phyloP scores from a whole-genome alignment of 2,888 invertebrate species.

The Lasioglossum pauxillum region DNA sequence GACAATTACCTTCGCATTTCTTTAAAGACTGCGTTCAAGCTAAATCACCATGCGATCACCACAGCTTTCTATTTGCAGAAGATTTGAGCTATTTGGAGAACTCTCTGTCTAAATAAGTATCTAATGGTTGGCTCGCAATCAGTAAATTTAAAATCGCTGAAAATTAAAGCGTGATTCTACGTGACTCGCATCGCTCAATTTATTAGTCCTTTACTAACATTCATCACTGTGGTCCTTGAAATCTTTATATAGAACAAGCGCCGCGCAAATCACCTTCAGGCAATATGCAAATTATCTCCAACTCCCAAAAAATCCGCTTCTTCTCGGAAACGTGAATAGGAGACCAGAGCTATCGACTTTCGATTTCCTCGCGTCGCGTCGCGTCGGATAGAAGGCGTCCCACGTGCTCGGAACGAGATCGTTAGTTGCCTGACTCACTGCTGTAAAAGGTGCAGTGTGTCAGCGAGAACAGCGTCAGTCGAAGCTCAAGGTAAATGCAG shows the following conservation, averaged over 20 bases:
- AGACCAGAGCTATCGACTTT: not conserved
- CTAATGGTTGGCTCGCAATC: not conserved
- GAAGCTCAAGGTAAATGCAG: not conserved
- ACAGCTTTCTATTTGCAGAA: not conserved
- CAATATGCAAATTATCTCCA: not conserved
- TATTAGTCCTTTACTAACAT: too few relatives aligned
- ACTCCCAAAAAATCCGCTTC: not conserved
- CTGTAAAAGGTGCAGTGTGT: conserved; percentile 2
- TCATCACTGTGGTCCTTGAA: too few relatives aligned
- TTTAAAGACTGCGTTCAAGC: not conserved
- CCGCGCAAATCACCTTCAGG: not conserved
- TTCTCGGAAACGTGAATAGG: not conserved
- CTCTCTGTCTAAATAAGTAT: not conserved
- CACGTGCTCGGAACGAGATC: not conserved
- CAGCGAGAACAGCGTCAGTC: not conserved
- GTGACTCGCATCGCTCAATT: too few relatives aligned
- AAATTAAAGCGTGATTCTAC: not conserved
- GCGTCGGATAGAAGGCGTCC: not conserved
- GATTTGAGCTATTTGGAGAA: not conserved
- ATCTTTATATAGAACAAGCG: too few relatives aligned
- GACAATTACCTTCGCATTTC: not conserved
- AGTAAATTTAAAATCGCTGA: not conserved
- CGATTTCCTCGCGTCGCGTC: not conserved
- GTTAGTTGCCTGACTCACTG: not conserved
- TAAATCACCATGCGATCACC: not conserved